These are phyloP conservation scores for Oryzias woworae DNA, from an alignment of 2,113 vertebrate species.

Conservation along the genomic window DNA sequence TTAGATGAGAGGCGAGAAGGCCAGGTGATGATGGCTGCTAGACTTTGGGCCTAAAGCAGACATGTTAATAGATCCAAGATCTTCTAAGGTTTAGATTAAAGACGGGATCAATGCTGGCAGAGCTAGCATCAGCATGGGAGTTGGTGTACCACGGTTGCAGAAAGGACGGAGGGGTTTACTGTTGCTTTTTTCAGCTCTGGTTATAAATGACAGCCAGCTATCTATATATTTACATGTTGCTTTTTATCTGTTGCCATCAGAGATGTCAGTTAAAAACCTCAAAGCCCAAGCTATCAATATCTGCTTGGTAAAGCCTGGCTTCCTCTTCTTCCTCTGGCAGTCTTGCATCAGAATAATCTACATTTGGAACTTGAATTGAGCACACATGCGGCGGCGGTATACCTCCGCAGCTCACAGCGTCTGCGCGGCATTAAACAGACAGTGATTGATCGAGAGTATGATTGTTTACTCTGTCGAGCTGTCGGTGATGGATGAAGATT, in stretches of 20 bases:
- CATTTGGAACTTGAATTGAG: not conserved
- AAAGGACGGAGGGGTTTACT: slow-evolving; percentile 23
- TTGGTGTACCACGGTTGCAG: slow-evolving; percentile 3
- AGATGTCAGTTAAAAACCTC: too few relatives aligned
- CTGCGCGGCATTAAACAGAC: slow-evolving; percentile 68
- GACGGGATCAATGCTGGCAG: slow-evolving; percentile 40
- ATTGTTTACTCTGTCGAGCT: slow-evolving; percentile 73
- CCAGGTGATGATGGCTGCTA: slow-evolving; percentile 64
- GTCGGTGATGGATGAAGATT: slow-evolving; percentile 72
- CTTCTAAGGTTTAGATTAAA: slow-evolving; percentile 65
- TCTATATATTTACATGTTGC: too few relatives aligned
- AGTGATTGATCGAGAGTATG: slow-evolving; percentile 71
- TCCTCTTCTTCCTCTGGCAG: too few relatives aligned
- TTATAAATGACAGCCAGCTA: not conserved
- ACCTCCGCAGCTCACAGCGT: slow-evolving; percentile 22
- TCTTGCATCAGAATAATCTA: not conserved
- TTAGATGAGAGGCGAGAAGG: slow-evolving; percentile 61
- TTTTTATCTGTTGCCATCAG: too few relatives aligned
- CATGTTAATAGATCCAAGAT: slow-evolving; percentile 44
- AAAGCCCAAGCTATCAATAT: too few relatives aligned
- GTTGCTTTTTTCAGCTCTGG: slow-evolving; percentile 4
- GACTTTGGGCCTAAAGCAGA: slow-evolving; percentile 57
- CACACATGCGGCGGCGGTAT: slow-evolving; percentile 19
- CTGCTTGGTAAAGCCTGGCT: too few relatives aligned
- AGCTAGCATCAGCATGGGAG: slow-evolving; percentile 17